Base-by-base conservation (phyloP, 2,888 invertebrate genomes). In the Lithodes maja region DNA sequence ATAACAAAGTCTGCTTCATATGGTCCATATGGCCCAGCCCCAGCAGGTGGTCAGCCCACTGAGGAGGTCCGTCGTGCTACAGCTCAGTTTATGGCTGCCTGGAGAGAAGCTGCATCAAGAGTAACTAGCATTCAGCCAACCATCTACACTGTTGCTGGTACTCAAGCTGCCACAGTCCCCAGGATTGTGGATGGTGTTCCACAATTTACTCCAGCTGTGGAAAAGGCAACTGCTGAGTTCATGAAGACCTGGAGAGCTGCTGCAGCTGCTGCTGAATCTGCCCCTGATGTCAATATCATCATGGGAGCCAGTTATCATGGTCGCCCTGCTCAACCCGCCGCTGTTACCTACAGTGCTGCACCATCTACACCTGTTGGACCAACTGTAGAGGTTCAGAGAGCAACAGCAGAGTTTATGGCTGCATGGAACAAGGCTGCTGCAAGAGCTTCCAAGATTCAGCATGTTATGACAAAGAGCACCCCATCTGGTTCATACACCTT, bases 241-340 rank as follows among this genome's bases (percentile, higher is more conserved):
- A 33, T 33, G 33, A 33, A 33, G 33, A 33, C 33, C 33, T 33
- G 33, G 33, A 33, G 33, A 33, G 33, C 33, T 33, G 33, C 33
- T 33, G 87, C 87, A 55, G 87, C 82, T 53, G 87, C 87, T 53
- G 87, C 87, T 52, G 83, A 53, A 53, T 82, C 87, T 52, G 87
- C 87, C 55, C 87, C 87, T 84, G 87, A 88, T 84, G 87, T 88
- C n/a, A 88, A 88, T 55, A 88, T 88, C 55, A 88, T 88, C 7
- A 88, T 84, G 84, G 87, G 87, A 84, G 84, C 87, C 33, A 71
- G 80, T 55, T 84, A 80, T 12, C 61, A 9, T 12, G 12, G 55
- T 33, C 80, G 55, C 3, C 80, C 33, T 33, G 55, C 75, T 75
- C 54, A 5, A 33, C 33, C 33, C 33, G 33, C 33, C 33, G 33